Percentiles rank a stretch among this genome's conserved stretches.
These are phyloP conservation scores for Camelus bactrianus DNA, from an alignment of 2,113 vertebrate species.

Conservation along the genomic window DNA sequence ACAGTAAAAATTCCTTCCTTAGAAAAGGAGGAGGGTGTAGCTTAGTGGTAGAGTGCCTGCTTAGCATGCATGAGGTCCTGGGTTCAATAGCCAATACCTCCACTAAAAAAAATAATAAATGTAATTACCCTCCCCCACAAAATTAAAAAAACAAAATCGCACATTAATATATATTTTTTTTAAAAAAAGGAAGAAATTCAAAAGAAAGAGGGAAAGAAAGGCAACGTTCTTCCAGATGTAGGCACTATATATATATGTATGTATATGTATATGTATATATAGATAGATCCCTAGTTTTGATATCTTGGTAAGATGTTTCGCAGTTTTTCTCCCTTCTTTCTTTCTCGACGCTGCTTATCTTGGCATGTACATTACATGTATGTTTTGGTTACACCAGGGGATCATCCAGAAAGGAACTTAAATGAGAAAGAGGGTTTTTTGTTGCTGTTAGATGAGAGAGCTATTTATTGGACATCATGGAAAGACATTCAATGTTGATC, in stretches of 20 bases:
- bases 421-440: background rate
- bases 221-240: background rate
- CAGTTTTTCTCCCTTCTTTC: background rate
- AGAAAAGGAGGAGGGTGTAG: background rate
- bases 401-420: slow-evolving; percentile 2
- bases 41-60: too few relatives aligned
- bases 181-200: background rate
- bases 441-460: background rate
- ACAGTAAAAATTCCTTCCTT: background rate
- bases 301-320: background rate
- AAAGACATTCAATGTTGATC: background rate
- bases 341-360: background rate
- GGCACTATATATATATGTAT: background rate
- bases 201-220: background rate
- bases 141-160: too few relatives aligned
- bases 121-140: too few relatives aligned
- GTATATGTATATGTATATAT: too few relatives aligned
- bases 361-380: background rate
- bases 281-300: background rate
- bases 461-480: background rate
- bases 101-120: too few relatives aligned
- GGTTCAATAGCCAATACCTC: too few relatives aligned
- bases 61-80: too few relatives aligned
- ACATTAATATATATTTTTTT: too few relatives aligned
- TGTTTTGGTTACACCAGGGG: background rate